A percentile compares a stretch with the other conserved stretches of the same genome.
Evolutionary conservation across 2,113 vertebrate genomes (phyloP).

Genomic region (Pelusios castaneus): DNA sequence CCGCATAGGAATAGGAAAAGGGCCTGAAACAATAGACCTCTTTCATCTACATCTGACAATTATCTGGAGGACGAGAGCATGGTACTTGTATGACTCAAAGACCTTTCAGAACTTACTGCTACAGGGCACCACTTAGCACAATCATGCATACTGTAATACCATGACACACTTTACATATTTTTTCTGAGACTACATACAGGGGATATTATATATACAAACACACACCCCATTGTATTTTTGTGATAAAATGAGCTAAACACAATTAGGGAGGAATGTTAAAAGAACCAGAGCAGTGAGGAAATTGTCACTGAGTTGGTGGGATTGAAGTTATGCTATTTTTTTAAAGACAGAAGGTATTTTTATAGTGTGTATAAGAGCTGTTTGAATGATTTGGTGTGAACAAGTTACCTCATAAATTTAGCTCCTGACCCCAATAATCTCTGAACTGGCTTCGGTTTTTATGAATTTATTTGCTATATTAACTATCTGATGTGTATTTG

Average conservation of each 20-base stretch:
- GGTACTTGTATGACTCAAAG: constrained; percentile 13
- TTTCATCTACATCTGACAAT: neutral
- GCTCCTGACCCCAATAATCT: neutral
- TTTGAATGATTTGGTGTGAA: neutral
- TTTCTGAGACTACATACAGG: neutral
- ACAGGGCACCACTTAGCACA: neutral
- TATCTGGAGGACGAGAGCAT: neutral
- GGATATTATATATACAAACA: neutral
- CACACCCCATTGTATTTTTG: neutral
- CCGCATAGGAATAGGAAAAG: neutral
- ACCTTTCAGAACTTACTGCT: neutral
- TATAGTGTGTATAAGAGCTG: neutral
- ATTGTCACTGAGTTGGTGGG: rapidly evolving
- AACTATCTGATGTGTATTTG: neutral
- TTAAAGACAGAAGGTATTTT: neutral
- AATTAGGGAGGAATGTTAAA: neutral
- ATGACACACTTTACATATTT: neutral
- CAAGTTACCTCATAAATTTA: neutral
- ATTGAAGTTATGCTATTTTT: neutral
- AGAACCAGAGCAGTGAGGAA: neutral
- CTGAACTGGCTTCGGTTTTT: neutral
- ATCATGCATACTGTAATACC: neutral
- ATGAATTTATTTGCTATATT: neutral
- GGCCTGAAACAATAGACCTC: neutral
- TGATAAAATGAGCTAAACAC: neutral